Percentiles rank a stretch among this genome's conserved stretches.
Conservation (phyloP, 2,797 vertebrate species). For the Argyrosomus regius region DNA sequence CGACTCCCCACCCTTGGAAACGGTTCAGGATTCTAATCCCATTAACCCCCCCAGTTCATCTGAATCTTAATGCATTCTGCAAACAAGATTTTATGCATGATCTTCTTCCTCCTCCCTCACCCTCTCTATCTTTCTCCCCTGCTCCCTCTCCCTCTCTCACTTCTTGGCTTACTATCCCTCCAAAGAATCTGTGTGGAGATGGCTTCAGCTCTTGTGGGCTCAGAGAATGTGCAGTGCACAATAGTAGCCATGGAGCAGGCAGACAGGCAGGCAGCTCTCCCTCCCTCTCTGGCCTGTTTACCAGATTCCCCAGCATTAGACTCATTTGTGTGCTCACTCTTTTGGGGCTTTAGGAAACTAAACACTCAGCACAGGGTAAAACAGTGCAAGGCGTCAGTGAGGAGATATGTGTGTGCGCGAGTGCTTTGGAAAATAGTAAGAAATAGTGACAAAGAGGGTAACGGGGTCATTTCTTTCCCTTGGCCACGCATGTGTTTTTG, state of each 20-base stretch:
- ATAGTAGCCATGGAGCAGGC: constrained; percentile 84
- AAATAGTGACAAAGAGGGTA: constrained; percentile 57
- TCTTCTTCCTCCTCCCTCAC: constrained; percentile 82
- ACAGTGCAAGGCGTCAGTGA: constrained; percentile 44
- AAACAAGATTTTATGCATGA: constrained; percentile 91
- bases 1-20: constrained; percentile 82
- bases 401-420: constrained; percentile 19
- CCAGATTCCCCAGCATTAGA: constrained; percentile 84
- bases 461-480: constrained; percentile 56
- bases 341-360: constrained; percentile 65
- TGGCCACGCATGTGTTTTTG: constrained; percentile 48
- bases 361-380: constrained; percentile 60
- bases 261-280: constrained; percentile 81
- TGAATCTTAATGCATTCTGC: constrained; percentile 90
- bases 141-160: constrained; percentile 70
- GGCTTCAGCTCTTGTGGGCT: constrained; percentile 85
- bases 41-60: constrained; percentile 86
- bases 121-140: constrained; percentile 51
- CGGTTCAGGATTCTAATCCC: constrained; percentile 88
- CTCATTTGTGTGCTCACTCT: constrained; percentile 80
- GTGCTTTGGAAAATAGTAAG: constrained; percentile 41
- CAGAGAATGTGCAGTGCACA: constrained; percentile 85
- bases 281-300: constrained; percentile 83
- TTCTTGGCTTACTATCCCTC: constrained; percentile 82
- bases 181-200: constrained; percentile 83